phyloP scores from a whole-genome alignment of 2,888 invertebrate genomes.

The Helobdella robusta region DNA sequence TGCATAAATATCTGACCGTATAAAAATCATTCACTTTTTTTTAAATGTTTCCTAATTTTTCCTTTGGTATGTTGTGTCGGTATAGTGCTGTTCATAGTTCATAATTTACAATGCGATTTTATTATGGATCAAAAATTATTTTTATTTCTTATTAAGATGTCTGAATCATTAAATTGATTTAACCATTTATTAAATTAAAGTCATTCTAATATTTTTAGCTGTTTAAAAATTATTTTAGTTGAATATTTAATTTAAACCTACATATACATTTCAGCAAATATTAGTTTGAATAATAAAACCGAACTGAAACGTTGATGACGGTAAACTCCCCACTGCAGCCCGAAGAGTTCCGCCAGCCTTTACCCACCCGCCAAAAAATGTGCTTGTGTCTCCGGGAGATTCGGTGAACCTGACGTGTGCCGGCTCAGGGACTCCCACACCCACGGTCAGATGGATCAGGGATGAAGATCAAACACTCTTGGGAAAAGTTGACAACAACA shows the following conservation, averaged over 20 bases:
- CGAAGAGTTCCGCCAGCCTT: slow-evolving; percentile 90
- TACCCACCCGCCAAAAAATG: slow-evolving; percentile 76
- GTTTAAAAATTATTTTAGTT: too few species aligned
- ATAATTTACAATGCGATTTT: too few species aligned
- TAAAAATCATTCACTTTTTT: neutral
- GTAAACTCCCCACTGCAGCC: slow-evolving; percentile 56
- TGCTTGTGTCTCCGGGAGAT: slow-evolving; percentile 82
- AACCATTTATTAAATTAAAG: too few species aligned
- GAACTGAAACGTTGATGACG: neutral
- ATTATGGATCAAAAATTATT: too few species aligned
- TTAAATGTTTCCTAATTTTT: slow-evolving; percentile 1
- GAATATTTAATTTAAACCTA: too few species aligned
- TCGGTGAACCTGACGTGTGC: slow-evolving; percentile 88
- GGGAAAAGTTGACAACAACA: slow-evolving; percentile 57
- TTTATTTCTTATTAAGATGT: too few species aligned
- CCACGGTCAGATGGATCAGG: slow-evolving; percentile 65
- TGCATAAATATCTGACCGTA: neutral
- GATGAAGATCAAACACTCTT: slow-evolving; percentile 61
- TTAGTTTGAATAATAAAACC: neutral
- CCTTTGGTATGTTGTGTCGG: too few species aligned
- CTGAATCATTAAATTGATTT: too few species aligned
- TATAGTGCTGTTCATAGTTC: too few species aligned
- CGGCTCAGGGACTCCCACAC: slow-evolving; percentile 95
- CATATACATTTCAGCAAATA: too few species aligned
- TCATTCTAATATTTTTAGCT: too few species aligned